Percentiles rank a stretch among this genome's conserved stretches.
These are phyloP conservation scores for Sturnus vulgaris DNA, from an alignment of 2,113 vertebrate species.

Conservation along the genomic window DNA sequence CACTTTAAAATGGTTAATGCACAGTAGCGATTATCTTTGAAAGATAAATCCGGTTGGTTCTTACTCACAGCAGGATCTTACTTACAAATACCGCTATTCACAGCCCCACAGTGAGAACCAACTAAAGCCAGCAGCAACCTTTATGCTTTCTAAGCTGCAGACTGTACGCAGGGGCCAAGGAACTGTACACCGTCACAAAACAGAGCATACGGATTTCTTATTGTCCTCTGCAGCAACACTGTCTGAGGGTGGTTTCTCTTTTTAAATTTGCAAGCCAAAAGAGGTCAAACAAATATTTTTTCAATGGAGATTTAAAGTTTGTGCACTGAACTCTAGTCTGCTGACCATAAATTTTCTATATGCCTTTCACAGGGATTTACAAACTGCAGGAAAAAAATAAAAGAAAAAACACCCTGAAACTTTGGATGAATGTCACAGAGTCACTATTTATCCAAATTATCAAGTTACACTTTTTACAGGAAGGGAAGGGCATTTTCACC, in stretches of 20 bases:
- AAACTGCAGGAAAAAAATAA: neutral
- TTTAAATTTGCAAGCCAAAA: neutral
- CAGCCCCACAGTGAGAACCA: rapidly evolving
- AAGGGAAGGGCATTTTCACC: neutral
- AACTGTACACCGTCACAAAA: neutral
- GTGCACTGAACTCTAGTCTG: neutral
- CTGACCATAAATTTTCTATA: neutral
- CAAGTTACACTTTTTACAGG: neutral
- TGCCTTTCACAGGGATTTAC: neutral
- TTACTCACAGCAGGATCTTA: neutral
- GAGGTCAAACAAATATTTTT: neutral
- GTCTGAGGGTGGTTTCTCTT: neutral
- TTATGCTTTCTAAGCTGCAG: neutral
- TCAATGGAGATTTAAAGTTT: neutral
- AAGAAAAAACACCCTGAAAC: neutral
- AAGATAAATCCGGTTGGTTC: neutral
- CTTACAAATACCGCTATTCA: neutral
- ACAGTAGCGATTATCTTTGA: neutral
- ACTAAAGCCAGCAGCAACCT: neutral
- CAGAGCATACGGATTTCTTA: neutral
- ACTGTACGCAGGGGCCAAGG: neutral
- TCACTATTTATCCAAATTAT: neutral
- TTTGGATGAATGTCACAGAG: neutral
- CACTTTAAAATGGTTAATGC: neutral
- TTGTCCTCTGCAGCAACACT: neutral